A percentile compares a stretch with the other conserved stretches of the same genome.
Conservation (phyloP, 2,113 vertebrate species). For the Spea multiplicata region DNA sequence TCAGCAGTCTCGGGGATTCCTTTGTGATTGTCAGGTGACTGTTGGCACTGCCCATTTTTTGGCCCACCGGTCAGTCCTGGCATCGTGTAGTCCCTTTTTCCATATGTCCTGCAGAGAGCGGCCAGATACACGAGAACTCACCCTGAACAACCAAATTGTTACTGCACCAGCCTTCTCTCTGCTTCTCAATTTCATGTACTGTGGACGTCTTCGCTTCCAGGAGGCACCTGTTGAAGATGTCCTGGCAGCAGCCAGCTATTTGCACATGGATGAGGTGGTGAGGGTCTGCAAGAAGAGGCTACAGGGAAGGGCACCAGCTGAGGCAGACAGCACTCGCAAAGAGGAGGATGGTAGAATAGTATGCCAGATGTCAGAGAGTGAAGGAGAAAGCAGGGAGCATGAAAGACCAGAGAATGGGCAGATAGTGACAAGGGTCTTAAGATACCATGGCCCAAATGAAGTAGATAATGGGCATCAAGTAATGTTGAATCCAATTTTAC, state of each 20-base stretch:
- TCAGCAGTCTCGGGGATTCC: slow-evolving; percentile 86
- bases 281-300: slow-evolving; percentile 87
- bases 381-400: neutral
- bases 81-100: slow-evolving; percentile 91
- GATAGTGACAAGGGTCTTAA: neutral
- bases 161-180: slow-evolving; percentile 83
- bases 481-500: neutral
- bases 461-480: slow-evolving; percentile 11
- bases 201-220: slow-evolving; percentile 78
- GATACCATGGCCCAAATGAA: slow-evolving; percentile 1
- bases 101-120: slow-evolving; percentile 91
- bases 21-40: slow-evolving; percentile 87
- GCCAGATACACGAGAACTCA: slow-evolving; percentile 66
- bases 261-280: slow-evolving; percentile 95
- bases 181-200: slow-evolving; percentile 91
- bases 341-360: slow-evolving; percentile 66
- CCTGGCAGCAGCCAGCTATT: slow-evolving; percentile 89
- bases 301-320: slow-evolving; percentile 77
- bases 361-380: neutral
- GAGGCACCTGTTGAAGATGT: slow-evolving; percentile 85
- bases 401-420: slow-evolving; percentile 10
- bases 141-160: slow-evolving; percentile 89
- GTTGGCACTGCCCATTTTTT: slow-evolving; percentile 81
- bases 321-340: slow-evolving; percentile 90
- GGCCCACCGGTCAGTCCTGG: slow-evolving; percentile 86